A percentile compares a stretch with the other conserved stretches of the same genome.
Evolutionary conservation across 2,888 invertebrate genomes (phyloP).

Genomic region (Lasioglossum marginatum): DNA sequence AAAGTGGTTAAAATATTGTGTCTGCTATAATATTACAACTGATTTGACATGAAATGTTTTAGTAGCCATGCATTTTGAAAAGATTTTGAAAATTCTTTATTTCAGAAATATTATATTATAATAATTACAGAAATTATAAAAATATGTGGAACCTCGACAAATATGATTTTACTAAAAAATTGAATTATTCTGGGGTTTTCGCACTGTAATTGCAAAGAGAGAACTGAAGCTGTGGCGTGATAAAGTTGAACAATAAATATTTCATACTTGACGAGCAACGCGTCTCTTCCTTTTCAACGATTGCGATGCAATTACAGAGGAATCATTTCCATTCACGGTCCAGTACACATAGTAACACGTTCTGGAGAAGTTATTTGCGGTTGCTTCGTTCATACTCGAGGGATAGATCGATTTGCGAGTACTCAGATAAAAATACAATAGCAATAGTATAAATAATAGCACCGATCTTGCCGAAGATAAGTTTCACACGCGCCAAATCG

Average conservation of each 20-base stretch:
- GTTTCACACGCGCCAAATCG: not conserved
- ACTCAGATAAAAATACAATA: not conserved
- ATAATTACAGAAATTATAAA: too few relatives aligned
- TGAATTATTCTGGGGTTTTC: too few relatives aligned
- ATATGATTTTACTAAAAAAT: too few relatives aligned
- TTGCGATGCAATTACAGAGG: not conserved
- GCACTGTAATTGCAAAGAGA: too few relatives aligned
- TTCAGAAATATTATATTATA: too few relatives aligned
- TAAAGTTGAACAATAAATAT: not conserved
- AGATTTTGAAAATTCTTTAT: too few relatives aligned
- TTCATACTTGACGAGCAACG: not conserved
- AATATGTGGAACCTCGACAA: too few relatives aligned
- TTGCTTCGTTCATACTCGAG: not conserved
- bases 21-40: too few relatives aligned
- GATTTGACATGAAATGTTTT: too few relatives aligned
- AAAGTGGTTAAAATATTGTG: too few relatives aligned
- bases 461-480: not conserved
- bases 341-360: not conserved
- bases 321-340: constrained; percentile 11
- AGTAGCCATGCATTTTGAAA: too few relatives aligned
- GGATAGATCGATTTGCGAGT: not conserved
- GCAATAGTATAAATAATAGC: not conserved
- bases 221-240: not conserved
- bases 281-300: not conserved
- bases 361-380: constrained; percentile 4